Evolutionary conservation across 2,113 vertebrate species (phyloP).

Genomic region (Spea bombifrons): DNA sequence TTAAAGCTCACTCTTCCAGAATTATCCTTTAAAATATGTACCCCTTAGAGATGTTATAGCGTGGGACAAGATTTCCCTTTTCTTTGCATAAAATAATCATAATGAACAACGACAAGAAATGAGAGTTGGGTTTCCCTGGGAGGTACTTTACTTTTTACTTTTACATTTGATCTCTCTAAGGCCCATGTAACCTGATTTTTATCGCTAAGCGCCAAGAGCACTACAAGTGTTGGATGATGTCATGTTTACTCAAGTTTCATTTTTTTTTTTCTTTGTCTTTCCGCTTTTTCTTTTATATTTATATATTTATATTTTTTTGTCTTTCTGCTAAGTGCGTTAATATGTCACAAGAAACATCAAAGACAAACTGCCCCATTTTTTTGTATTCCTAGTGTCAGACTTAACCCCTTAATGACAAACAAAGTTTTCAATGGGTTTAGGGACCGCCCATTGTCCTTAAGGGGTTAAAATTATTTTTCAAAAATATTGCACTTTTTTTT

Average conservation of each 20-base stretch:
- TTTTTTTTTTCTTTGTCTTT: neutral
- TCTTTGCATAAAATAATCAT: conserved; percentile 30
- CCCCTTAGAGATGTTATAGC: neutral
- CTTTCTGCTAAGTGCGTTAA: no score
- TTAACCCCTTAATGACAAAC: no score
- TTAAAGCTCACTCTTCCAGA: neutral
- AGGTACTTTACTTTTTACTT: neutral
- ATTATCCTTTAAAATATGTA: conserved; percentile 34
- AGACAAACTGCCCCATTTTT: no score
- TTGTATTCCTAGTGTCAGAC: no score
- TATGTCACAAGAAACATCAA: no score
- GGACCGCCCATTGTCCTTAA: no score
- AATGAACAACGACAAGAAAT: conserved; percentile 18
- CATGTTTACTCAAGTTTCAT: neutral
- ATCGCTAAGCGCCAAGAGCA: neutral
- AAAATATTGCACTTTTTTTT: no score
- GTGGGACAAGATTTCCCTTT: neutral
- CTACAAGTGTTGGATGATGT: neutral
- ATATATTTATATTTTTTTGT: no score
- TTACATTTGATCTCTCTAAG: conserved; percentile 20
- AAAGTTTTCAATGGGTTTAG: no score
- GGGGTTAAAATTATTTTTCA: no score
- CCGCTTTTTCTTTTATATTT: neutral
- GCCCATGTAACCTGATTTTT: conserved; percentile 14
- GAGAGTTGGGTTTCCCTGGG: neutral